Evolutionary conservation across 2,888 invertebrate species (phyloP), one percentile per base, ranked within the genome.

Genomic region (Tachystola acroxantha): DNA sequence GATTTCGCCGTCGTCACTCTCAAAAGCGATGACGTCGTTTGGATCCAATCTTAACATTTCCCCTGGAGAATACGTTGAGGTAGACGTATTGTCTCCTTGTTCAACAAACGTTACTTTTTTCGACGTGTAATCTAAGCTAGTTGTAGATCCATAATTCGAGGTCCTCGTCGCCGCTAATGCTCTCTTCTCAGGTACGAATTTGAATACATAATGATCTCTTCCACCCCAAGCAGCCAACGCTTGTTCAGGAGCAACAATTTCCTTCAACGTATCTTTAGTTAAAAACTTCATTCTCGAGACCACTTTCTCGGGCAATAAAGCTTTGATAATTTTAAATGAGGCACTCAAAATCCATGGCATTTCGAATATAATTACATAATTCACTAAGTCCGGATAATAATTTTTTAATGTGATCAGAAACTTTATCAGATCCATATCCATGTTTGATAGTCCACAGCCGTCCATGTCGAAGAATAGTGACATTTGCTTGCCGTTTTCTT

Each of bases 261-360:
- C 92, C 43, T 89, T 89, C 29, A 96, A 77, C 34, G 88, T 90
- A 50, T 90, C 89, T 63, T 93, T 93, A 48, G 89, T 91, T 1
- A 95, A 88, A 77, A 94, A 93, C 70, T 94, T 94, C 48, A 96
- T 92, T 75, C 92, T 91, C 60, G 93, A 92, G 25, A 94, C 92
- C 28, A 95, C 95, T 69, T 93, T 93, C 12, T 93, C 90, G 12
- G 95, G 95, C 40, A 97, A 72, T 89, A 95, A 90, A 1, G 91
- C 82, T 74, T 95, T 96, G 28, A 96, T 92, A 36, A 96, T 88
- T 78, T 93, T 95, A 81, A 96, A 96, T 9, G 93, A 94, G 50
- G 96, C 94, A 70, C 92, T 94, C 42, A 96, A 77, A 16, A 96
- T 89, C 96, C 96, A 97, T 2, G 96, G 94, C 92, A 96, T 92